phyloP scores from a whole-genome alignment of 2,113 vertebrate species.

The Melanostigma gelatinosum region DNA sequence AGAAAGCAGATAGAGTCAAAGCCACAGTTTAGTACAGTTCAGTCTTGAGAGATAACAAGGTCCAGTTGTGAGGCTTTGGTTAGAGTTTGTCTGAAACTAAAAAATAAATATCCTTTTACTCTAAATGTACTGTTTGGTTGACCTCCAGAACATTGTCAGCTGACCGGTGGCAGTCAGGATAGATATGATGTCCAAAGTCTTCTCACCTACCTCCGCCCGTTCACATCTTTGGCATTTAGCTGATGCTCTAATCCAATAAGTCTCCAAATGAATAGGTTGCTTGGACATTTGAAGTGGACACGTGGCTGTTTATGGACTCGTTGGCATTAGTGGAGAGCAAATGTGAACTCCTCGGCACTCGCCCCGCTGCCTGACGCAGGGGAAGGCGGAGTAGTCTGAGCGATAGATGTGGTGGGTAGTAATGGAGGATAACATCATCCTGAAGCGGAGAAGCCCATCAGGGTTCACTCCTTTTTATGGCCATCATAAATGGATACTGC shows the following conservation, averaged over 20 bases:
- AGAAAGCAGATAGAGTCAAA: neutral
- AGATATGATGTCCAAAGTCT: constrained; percentile 1
- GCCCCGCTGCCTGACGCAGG: constrained; percentile 7
- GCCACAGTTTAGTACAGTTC: neutral
- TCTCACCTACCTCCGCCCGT: neutral
- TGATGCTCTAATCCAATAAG: neutral
- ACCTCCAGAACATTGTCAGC: constrained; percentile 10
- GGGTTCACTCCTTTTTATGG: constrained; percentile 67
- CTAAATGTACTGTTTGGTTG: constrained; percentile 3
- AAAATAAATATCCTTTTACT: neutral
- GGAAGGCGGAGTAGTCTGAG: constrained; percentile 33
- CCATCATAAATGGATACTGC: constrained; percentile 68
- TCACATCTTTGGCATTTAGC: neutral
- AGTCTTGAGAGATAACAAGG: neutral
- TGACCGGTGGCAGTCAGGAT: neutral
- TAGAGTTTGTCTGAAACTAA: neutral
- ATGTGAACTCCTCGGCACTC: constrained; percentile 6
- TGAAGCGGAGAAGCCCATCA: constrained; percentile 54
- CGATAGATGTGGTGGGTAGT: constrained; percentile 51
- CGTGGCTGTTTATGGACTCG: constrained; percentile 25
- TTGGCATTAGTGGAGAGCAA: constrained; percentile 34
- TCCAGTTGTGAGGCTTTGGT: neutral
- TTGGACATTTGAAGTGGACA: constrained; percentile 18
- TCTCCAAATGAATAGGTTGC: neutral
- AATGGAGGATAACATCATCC: constrained; percentile 68